Conservation (phyloP, 2,888 invertebrate species). For the Microplitis deprimator region DNA sequence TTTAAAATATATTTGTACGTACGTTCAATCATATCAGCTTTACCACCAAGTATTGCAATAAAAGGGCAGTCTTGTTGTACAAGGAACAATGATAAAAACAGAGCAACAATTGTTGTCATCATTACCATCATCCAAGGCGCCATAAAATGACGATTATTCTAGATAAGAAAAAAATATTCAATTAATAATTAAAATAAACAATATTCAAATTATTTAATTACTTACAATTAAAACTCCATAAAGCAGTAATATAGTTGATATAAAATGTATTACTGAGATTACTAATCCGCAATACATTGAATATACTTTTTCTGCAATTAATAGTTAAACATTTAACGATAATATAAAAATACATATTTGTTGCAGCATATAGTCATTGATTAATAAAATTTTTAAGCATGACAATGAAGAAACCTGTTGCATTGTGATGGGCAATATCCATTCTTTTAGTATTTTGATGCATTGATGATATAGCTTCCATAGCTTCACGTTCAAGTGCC, state of each 20-base stretch:
- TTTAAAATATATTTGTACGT: slow-evolving; percentile 14
- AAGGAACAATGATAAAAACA: slow-evolving; percentile 67
- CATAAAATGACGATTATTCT: slow-evolving; percentile 70
- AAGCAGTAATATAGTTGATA: slow-evolving; percentile 68
- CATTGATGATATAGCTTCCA: slow-evolving; percentile 66
- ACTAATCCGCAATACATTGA: slow-evolving; percentile 69
- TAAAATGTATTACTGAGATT: slow-evolving; percentile 68
- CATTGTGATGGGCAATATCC: slow-evolving; percentile 70
- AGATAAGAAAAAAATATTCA: slow-evolving; percentile 39
- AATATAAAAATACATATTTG: slow-evolving; percentile 13
- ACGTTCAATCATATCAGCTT: slow-evolving; percentile 62
- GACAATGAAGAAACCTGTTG: slow-evolving; percentile 61
- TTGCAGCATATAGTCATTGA: neutral
- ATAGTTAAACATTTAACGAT: slow-evolving; percentile 18
- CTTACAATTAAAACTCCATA: slow-evolving; percentile 71
- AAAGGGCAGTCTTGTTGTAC: slow-evolving; percentile 64
- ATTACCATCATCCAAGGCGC: slow-evolving; percentile 71
- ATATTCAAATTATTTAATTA: neutral
- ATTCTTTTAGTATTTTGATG: slow-evolving; percentile 70
- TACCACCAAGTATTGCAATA: slow-evolving; percentile 62
- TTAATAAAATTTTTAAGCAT: neutral
- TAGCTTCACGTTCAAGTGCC: slow-evolving; percentile 67
- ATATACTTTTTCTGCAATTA: slow-evolving; percentile 67
- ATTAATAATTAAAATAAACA: neutral
- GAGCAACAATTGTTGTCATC: slow-evolving; percentile 66